Evolutionary conservation across 1,140 invertebrate genomes (phyloP).

Genomic region (Druon quercuslanigerum): DNA sequence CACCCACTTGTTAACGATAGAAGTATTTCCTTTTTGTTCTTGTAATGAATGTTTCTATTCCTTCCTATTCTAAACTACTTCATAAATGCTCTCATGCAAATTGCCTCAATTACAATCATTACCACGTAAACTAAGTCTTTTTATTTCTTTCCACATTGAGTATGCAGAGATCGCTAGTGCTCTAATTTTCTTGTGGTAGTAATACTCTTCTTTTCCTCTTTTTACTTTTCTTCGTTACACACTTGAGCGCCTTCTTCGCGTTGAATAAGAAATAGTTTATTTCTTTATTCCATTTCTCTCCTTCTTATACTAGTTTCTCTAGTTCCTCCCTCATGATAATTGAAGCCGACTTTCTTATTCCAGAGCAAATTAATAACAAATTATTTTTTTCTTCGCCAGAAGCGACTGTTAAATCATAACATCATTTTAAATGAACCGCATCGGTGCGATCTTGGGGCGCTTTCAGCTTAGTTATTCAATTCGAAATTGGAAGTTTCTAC

Average conservation of each 20-base stretch:
- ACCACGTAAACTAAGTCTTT: slow-evolving; percentile 14
- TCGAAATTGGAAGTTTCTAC: no score
- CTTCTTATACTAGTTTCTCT: neutral
- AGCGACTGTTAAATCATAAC: no score
- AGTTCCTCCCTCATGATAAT: neutral
- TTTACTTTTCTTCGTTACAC: slow-evolving; percentile 1
- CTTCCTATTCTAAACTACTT: slow-evolving; percentile 15
- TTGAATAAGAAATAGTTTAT: neutral
- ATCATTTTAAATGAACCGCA: no score
- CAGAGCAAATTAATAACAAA: no score
- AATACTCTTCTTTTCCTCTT: neutral
- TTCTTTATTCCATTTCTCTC: neutral
- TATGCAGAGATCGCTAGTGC: neutral
- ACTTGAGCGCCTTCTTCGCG: neutral
- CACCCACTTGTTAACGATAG: slow-evolving; percentile 8
- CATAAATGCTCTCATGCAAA: slow-evolving; percentile 19
- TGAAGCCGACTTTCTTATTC: slow-evolving; percentile 2
- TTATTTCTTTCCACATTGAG: slow-evolving; percentile 14
- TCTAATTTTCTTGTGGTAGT: slow-evolving; percentile 10
- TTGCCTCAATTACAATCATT: slow-evolving; percentile 25
- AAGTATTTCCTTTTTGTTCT: slow-evolving; percentile 17
- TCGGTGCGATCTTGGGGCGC: no score
- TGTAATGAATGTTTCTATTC: slow-evolving; percentile 22
- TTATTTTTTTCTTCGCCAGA: no score
- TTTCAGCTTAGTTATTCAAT: no score